Evolutionary conservation across 2,113 vertebrate genomes (phyloP), one percentile per base, ranked within the genome.

Genomic region (Aphelocoma coerulescens): DNA sequence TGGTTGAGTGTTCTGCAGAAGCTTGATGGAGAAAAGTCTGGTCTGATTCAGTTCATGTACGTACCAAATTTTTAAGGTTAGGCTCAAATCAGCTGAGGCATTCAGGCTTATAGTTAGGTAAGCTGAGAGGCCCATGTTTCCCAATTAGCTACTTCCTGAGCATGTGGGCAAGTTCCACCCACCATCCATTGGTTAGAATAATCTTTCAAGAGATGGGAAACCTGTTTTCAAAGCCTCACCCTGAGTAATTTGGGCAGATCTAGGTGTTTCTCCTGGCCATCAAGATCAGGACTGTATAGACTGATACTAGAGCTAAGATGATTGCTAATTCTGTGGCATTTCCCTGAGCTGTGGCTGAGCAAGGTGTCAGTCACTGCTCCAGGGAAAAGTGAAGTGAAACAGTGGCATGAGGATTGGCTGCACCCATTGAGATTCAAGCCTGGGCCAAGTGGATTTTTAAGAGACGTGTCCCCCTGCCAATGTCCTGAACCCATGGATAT

Each of bases 61-160:
- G 18, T 22, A 89, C 15, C 6, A 35, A 63, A 77, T 19, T 41
- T 91, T 85, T 85, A 74, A 83, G 76, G 54, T 35, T 46, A 74
- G 15, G 26, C 57, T n/a, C 10, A 61, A 68, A 75, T 72, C 57
- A 71, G 28, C 44, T 37, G 32, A 91, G 69, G 44, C 46, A 72
- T 54, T 80, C 63, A 73, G 63, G n/a, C 32, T 52, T 55, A 24
- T 48, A 15, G 24, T 58, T 37, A 52, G 57, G 48, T 72, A 48
- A 41, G 44, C 44, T 72, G 39, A 85, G 80, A 87, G 89, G 65
- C 77, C 78, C 39, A 3, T 27, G 80, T n/a, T 95, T 58, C 66
- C 77, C 74, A 49, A 48, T 71, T 16, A 86, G 63, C 68, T 91
- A 61, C 89, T 96, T 92, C 91, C 89, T 91, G 89, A 95, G 77